Base-by-base conservation (phyloP, 2,797 vertebrate genomes). In the Centroberyx gerrardi region DNA sequence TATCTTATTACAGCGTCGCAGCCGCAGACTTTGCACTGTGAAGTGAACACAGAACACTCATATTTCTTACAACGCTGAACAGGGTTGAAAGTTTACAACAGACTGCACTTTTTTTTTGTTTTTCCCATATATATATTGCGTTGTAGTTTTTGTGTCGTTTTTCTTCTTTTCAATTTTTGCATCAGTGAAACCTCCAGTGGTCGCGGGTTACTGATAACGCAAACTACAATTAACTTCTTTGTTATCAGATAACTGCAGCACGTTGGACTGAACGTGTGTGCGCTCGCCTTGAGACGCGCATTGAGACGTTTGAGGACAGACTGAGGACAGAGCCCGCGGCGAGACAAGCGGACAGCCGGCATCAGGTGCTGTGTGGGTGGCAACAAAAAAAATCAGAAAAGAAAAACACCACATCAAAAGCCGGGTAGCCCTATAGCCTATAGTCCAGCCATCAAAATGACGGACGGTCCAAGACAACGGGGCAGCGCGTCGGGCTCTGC, bases 381-480 rank as follows among this genome's bases (percentile, higher is more conserved):
- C 4, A 6, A 5, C 1, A 56, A n/a, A 9, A 6, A 9, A 10
- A 13, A 27, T 2, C 6, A 62, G 29, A 66, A 10, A 22, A 52
- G 5, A 49, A 53, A 12, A 59, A 15, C 22, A 22, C 22, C 1
- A 22, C 22, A 22, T 33, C n/a, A 59, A 22, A 55, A 27, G 40
- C n/a, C 15, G 44, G 40, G 58, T 0, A 53, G 33, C 22, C 22
- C 22, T 22, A 31, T 61, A 31, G 62, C 54, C 72, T 18, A 22
- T 22, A 60, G 54, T 64, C 36, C 71, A 76, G 38, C 31, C 62
- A 81, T 10, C 68, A 81, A 53, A 13, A 97, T 97, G 97, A 95
- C 95, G 72, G 96, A 98, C 78, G 96, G 96, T 46, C 85, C 97
- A 1, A 94, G 97, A 76, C 95, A 96, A n/a, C 91, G 97, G 38